phyloP scores from a whole-genome alignment of 2,797 vertebrate species.

The Scarus forsteni region DNA sequence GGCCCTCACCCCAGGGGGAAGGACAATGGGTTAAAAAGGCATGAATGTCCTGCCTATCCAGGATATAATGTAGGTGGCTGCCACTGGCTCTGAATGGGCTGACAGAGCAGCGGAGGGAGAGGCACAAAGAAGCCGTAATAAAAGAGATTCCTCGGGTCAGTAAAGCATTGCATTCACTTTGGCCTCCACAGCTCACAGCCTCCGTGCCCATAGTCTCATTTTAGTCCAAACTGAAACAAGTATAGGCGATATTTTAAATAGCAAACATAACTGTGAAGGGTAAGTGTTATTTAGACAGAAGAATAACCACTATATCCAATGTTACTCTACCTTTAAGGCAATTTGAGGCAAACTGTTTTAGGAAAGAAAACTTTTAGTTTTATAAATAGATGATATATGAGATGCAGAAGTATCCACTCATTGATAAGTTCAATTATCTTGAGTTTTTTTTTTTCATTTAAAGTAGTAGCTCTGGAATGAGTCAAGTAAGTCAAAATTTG shows the following conservation, averaged over 20 bases:
- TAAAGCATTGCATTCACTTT: slow-evolving; percentile 89
- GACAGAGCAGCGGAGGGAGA: slow-evolving; percentile 85
- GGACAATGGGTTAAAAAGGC: slow-evolving; percentile 89
- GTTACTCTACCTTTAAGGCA: slow-evolving; percentile 1
- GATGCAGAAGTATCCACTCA: too few species aligned
- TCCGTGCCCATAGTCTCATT: slow-evolving; percentile 74
- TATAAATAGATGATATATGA: too few species aligned
- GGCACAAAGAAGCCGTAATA: slow-evolving; percentile 87
- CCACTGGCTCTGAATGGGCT: slow-evolving; percentile 86
- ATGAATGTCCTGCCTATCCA: slow-evolving; percentile 91
- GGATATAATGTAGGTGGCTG: slow-evolving; percentile 90
- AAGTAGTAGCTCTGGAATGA: too few species aligned
- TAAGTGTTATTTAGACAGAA: slow-evolving; percentile 39
- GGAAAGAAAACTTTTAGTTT: too few species aligned
- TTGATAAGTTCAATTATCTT: too few species aligned
- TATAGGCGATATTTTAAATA: slow-evolving; percentile 63
- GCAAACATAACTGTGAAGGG: slow-evolving; percentile 51
- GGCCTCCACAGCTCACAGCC: slow-evolving; percentile 78
- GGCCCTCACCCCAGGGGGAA: slow-evolving; percentile 86
- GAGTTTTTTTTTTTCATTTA: too few species aligned
- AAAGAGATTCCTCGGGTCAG: slow-evolving; percentile 90
- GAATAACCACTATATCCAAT: slow-evolving; percentile 15
- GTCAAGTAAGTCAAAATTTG: too few species aligned
- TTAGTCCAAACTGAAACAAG: slow-evolving; percentile 71
- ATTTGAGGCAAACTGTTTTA: not conserved